These are phyloP conservation scores for Pachymerium ferrugineum DNA, from an alignment of 2,888 invertebrate genomes.

Conservation along the genomic window DNA sequence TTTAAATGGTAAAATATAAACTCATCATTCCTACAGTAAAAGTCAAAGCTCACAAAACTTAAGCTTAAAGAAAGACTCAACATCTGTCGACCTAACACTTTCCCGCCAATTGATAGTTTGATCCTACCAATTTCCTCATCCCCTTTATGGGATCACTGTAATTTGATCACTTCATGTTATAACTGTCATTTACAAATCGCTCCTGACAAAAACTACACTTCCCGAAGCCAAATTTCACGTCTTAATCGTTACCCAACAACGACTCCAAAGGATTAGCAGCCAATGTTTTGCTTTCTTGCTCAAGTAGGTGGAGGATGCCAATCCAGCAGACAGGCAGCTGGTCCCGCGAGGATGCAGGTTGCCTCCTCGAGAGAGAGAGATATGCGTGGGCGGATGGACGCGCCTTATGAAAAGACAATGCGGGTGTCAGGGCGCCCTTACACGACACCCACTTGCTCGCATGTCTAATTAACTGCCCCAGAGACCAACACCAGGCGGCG, in stretches of 20 bases:
- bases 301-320: slow-evolving; percentile 2
- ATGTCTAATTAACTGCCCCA: slow-evolving; percentile 23
- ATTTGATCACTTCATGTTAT: neutral
- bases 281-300: slow-evolving; percentile 18
- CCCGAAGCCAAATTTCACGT: slow-evolving; percentile 8
- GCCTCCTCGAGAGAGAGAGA: slow-evolving; percentile 19
- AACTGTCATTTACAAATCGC: slow-evolving; percentile 19
- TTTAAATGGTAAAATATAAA: too few relatives aligned
- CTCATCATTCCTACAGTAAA: too few relatives aligned
- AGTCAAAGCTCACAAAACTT: too few relatives aligned
- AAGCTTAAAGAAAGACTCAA: too few relatives aligned
- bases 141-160: neutral
- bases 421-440: slow-evolving; percentile 27
- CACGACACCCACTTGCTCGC: slow-evolving; percentile 16
- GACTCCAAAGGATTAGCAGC: slow-evolving; percentile 6
- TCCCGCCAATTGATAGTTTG: too few relatives aligned
- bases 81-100: too few relatives aligned
- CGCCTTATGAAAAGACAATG: slow-evolving; percentile 24
- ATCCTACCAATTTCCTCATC: neutral
- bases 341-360: slow-evolving; percentile 13
- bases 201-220: too few relatives aligned
- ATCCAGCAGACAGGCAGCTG: slow-evolving; percentile 17
- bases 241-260: neutral
- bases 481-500: slow-evolving; percentile 4
- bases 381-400: slow-evolving; percentile 27